These are phyloP conservation scores for Mustelus asterias DNA, from an alignment of 2,113 vertebrate genomes.

Conservation along the genomic window DNA sequence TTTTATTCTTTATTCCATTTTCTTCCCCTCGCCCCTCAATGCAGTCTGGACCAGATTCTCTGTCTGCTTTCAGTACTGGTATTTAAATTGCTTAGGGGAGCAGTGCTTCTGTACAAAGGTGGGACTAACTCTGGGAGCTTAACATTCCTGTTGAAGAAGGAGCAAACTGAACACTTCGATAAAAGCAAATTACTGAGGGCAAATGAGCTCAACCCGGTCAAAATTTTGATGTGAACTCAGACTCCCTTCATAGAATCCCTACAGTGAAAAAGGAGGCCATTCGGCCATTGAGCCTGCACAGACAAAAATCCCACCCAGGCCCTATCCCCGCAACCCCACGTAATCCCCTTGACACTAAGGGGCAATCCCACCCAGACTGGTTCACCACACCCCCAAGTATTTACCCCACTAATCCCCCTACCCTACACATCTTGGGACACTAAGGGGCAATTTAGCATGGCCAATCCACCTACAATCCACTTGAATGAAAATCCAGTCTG, in stretches of 20 bases:
- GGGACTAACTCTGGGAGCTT: neutral
- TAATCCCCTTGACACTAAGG: too few relatives aligned
- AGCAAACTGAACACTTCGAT: neutral
- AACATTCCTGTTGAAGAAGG: neutral
- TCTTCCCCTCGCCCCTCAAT: neutral
- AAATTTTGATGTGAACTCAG: neutral
- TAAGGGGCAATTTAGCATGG: too few relatives aligned
- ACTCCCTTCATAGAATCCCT: neutral
- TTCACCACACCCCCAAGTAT: too few relatives aligned
- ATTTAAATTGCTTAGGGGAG: neutral
- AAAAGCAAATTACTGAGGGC: neutral
- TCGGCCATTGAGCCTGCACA: too few relatives aligned
- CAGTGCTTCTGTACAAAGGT: neutral
- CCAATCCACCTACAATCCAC: too few relatives aligned
- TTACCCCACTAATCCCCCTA: too few relatives aligned
- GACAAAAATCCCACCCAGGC: too few relatives aligned
- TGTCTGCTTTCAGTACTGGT: neutral
- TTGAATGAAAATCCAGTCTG: neutral
- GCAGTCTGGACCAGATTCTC: neutral
- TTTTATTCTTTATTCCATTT: neutral
- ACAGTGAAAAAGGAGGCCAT: too few relatives aligned
- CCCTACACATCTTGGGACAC: too few relatives aligned
- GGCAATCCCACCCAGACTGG: too few relatives aligned
- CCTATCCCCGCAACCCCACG: too few relatives aligned
- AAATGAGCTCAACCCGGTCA: neutral